These are phyloP conservation scores for Scelioninae gen. 1 DNA, from an alignment of 2,888 invertebrate genomes.

Conservation along the genomic window DNA sequence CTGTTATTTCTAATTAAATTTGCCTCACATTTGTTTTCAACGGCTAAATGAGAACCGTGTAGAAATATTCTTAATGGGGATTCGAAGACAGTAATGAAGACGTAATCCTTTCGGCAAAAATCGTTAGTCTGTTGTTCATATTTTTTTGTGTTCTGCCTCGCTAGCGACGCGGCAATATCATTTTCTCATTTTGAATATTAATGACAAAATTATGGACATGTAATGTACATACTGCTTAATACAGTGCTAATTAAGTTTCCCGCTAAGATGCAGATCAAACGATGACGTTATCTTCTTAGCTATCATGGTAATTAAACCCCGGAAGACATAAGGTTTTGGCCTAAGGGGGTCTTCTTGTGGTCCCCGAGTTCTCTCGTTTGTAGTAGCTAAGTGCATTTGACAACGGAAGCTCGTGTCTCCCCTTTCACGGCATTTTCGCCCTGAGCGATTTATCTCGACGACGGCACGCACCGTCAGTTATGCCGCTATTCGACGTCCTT, in stretches of 20 bases:
- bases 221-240: constrained; percentile 64
- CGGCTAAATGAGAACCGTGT: constrained; percentile 53
- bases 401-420: constrained; percentile 82
- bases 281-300: constrained; percentile 72
- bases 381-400: constrained; percentile 84
- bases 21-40: constrained; percentile 76
- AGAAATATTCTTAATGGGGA: constrained; percentile 54
- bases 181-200: constrained; percentile 13
- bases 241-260: constrained; percentile 80
- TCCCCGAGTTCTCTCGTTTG: constrained; percentile 82
- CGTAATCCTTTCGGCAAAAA: constrained; percentile 37
- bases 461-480: constrained; percentile 58
- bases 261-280: constrained; percentile 72
- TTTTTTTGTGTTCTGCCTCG: background rate
- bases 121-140: background rate
- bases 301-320: constrained; percentile 80
- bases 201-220: constrained; percentile 42
- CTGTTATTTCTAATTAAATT: constrained; percentile 80
- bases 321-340: constrained; percentile 80
- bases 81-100: constrained; percentile 46
- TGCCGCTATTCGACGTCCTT: constrained; percentile 52
- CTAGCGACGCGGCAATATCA: background rate
- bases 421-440: constrained; percentile 77
- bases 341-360: constrained; percentile 78
- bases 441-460: constrained; percentile 74